These are phyloP conservation scores for Chaetorhynchus papuensis DNA, from an alignment of 2,113 vertebrate species.

Conservation along the genomic window DNA sequence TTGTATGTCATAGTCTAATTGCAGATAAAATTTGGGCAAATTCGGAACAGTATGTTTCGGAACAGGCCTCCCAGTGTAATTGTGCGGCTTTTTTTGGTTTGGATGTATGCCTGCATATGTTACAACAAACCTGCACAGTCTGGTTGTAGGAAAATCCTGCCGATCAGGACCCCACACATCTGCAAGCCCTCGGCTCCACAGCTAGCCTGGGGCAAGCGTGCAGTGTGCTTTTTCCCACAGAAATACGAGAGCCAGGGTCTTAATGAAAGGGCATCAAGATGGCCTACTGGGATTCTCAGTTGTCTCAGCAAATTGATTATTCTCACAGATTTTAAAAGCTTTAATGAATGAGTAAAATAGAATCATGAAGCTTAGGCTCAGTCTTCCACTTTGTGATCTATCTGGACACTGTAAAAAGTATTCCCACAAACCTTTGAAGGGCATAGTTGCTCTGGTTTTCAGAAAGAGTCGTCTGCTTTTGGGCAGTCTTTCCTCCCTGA, in stretches of 20 bases:
- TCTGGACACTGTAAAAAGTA: not conserved
- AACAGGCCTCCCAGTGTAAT: not conserved
- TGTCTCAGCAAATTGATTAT: not conserved
- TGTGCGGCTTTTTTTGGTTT: not conserved
- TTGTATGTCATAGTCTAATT: conserved; percentile 2
- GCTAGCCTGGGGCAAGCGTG: not conserved
- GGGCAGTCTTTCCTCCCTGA: conserved; percentile 68
- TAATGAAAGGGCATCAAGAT: not conserved
- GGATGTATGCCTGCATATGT: not conserved
- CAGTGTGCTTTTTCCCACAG: not conserved
- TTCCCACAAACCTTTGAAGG: conserved; percentile 87
- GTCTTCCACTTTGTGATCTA: not conserved
- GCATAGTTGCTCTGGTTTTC: conserved; percentile 80
- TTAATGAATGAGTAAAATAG: not conserved
- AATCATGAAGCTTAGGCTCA: not conserved
- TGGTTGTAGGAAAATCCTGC: not conserved
- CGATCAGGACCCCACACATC: not conserved
- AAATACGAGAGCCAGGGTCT: not conserved
- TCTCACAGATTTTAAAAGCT: not conserved
- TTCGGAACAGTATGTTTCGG: not conserved
- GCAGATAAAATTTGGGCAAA: not conserved
- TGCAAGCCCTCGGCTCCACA: not conserved
- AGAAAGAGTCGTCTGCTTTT: conserved; percentile 80
- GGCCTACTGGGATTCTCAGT: not conserved
- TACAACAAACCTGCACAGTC: not conserved